Conservation (phyloP, 37 sponge, comb jelly and placozoan genomes). For the Geodia barretti region DNA sequence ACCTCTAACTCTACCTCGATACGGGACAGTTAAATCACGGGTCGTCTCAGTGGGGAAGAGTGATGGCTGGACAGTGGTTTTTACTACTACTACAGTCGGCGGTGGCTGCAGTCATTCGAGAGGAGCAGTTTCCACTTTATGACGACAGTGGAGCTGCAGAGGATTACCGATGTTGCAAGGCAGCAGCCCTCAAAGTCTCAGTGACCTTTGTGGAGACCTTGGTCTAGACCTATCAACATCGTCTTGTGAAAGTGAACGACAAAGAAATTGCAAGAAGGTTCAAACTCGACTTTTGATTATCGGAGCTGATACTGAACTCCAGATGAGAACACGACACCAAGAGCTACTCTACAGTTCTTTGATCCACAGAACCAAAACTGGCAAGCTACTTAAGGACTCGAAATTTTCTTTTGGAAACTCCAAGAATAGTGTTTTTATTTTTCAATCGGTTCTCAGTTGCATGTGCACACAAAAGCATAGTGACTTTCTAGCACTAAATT, state of each 20-base stretch:
- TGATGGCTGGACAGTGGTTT: slow-evolving; percentile 1
- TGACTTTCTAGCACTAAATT: no score
- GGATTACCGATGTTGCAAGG: neutral
- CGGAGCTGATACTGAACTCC: neutral
- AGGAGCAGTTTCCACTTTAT: slow-evolving; percentile 9
- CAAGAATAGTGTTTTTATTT: no score
- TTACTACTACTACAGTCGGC: neutral
- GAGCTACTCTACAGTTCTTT: neutral
- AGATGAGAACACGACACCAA: slow-evolving; percentile 9
- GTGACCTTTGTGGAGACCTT: neutral
- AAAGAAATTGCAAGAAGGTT: neutral
- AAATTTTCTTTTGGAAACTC: neutral
- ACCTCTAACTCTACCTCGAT: neutral
- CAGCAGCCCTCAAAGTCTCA: neutral
- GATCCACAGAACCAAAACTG: neutral
- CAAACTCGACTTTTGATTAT: slow-evolving; percentile 1
- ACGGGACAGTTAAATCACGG: neutral
- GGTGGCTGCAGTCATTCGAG: slow-evolving; percentile 1
- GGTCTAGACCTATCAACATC: neutral
- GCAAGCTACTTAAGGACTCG: neutral
- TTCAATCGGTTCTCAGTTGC: neutral
- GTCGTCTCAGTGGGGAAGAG: neutral
- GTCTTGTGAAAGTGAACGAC: neutral
- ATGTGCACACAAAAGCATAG: no score
- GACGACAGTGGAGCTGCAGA: neutral